Evolutionary conservation across 2,113 vertebrate species (phyloP).

Genomic region (Rattus norvegicus): DNA sequence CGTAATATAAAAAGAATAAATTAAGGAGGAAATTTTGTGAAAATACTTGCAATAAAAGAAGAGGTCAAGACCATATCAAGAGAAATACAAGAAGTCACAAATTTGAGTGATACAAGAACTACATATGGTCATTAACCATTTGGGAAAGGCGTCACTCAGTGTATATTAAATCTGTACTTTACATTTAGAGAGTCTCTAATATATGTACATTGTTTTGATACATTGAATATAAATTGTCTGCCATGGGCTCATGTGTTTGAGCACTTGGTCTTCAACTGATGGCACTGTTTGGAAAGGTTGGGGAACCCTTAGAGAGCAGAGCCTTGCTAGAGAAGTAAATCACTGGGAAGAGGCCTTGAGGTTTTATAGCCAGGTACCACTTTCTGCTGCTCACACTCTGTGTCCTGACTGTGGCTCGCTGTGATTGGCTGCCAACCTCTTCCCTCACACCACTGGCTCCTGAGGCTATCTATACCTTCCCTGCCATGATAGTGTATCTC

Average conservation of each 20-base stretch:
- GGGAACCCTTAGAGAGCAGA: background rate
- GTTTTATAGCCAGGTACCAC: too few species aligned
- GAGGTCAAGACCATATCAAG: background rate
- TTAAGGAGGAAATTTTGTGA: background rate
- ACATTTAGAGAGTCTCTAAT: background rate
- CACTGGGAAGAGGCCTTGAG: background rate
- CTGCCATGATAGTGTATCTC: background rate
- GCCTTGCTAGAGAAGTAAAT: background rate
- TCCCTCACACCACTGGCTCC: background rate
- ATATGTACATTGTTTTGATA: background rate
- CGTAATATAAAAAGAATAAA: slow-evolving; percentile 23
- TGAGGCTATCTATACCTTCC: background rate
- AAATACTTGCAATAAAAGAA: slow-evolving; percentile 57
- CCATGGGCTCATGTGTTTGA: too few species aligned
- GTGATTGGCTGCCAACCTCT: background rate
- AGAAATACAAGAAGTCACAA: slow-evolving; percentile 25
- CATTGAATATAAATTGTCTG: background rate
- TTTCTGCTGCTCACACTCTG: background rate
- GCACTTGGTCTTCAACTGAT: background rate
- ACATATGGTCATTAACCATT: background rate
- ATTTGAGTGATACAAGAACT: slow-evolving; percentile 16
- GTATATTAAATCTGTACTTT: background rate
- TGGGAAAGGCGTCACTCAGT: background rate
- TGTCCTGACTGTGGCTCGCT: too few species aligned
- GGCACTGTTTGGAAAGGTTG: background rate